phyloP scores from a whole-genome alignment of 1,140 invertebrate species.

The Ditylenchus dipsaci region DNA sequence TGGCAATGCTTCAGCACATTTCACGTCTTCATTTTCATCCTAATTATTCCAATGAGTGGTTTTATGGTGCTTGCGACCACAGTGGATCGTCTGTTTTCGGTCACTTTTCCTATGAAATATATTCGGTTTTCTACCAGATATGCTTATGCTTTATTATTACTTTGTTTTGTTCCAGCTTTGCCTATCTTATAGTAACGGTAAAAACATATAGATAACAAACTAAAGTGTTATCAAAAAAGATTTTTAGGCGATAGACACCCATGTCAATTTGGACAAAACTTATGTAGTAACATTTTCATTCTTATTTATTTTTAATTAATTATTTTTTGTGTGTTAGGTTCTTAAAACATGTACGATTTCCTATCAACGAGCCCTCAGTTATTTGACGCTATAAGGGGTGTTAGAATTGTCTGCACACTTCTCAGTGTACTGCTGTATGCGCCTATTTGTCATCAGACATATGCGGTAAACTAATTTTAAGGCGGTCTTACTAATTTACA shows the following conservation, averaged over 20 bases:
- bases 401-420: too few species aligned
- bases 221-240: neutral
- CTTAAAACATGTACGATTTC: too few species aligned
- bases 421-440: too few species aligned
- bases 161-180: neutral
- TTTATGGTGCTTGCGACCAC: neutral
- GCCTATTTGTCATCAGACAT: too few species aligned
- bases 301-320: too few species aligned
- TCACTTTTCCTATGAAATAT: neutral
- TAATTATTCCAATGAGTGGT: neutral
- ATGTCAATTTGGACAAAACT: neutral
- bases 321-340: too few species aligned
- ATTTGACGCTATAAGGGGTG: too few species aligned
- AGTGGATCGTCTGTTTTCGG: neutral
- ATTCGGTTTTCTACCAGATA: neutral
- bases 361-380: too few species aligned
- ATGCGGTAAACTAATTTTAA: too few species aligned
- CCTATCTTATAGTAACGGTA: too few species aligned
- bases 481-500: too few species aligned
- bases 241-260: neutral
- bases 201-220: too few species aligned
- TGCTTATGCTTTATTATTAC: neutral
- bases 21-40: neutral
- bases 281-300: neutral
- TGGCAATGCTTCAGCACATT: neutral